Base-by-base conservation (phyloP, 2,113 vertebrate genomes). In the Hydrolagus affinis region DNA sequence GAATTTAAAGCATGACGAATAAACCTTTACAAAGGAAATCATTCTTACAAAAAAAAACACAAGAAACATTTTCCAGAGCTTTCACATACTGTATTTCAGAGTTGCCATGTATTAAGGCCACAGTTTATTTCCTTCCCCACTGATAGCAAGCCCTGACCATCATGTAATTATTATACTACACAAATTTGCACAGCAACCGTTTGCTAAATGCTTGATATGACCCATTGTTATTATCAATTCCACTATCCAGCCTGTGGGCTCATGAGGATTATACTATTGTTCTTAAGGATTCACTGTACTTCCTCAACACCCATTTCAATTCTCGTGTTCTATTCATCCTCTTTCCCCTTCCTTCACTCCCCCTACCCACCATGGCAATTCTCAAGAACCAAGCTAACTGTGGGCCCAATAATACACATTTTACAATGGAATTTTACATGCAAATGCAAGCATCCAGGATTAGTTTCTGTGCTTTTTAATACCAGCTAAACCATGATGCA, bases 51-150 rank as follows among this genome's bases (percentile, higher is more conserved):
- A 30, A 83, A 83, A 83, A 83, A 66, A 60, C 62, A 66, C 78
- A 75, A 75, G 56, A 56, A 17, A 83, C 44, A 32, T 66, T 83
- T 72, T 83, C 32, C 78, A 83, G 60, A 68, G 28, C 44, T 44
- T 62, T 66, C 77, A 83, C 32, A 62, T 28, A 83, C 62, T 83
- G 44, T 44, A 44, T 44, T 44, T 83, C 66, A 62, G 23, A 83
- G 78, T 83, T 83, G 78, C 78, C 78, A 83, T 83, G 78, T 68
- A 32, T 64, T 83, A 83, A 83, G 78, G 78, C 78, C 78, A 83
- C 78, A 83, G 78, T 83, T 28, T 60, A 14, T 66, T 32, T 25
- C 78, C 25, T 66, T 32, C 59, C 62, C 78, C 73, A 64, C 30
- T 8, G 30, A 9, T 11, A 32, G 73, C 44, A 44, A 73, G n/a